These are phyloP conservation scores for Euphysa ruthae DNA, from an alignment of 30 jellyfish, hydroid and myxozoan species.

Conservation along the genomic window DNA sequence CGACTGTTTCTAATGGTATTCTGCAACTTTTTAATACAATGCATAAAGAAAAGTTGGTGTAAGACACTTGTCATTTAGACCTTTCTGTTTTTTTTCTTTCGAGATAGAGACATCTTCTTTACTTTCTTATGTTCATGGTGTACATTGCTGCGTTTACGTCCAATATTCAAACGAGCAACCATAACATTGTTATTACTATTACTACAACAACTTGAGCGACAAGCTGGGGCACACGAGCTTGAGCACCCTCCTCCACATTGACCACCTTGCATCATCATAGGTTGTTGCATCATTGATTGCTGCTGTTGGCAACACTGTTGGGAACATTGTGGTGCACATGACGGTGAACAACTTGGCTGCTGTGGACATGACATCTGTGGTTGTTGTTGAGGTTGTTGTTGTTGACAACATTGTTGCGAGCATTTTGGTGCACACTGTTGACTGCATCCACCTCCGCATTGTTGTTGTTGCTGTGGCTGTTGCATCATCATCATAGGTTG, in stretches of 20 bases:
- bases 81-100: neutral
- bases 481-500: neutral
- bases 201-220: slow-evolving; percentile 31
- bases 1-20: too few relatives aligned
- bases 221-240: slow-evolving; percentile 36
- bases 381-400: slow-evolving; percentile 49
- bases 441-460: slow-evolving; percentile 51
- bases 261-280: slow-evolving; percentile 29
- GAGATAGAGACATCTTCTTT: neutral
- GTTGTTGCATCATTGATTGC: slow-evolving; percentile 14
- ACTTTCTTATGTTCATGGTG: neutral
- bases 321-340: slow-evolving; percentile 59
- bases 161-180: slow-evolving; percentile 3
- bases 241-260: slow-evolving; percentile 29
- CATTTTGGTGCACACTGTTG: slow-evolving; percentile 75
- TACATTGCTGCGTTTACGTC: slow-evolving; percentile 29
- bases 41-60: too few relatives aligned
- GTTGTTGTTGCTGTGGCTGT: slow-evolving; percentile 33
- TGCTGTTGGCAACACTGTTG: slow-evolving; percentile 55
- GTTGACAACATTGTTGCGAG: slow-evolving; percentile 59
- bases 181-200: too few relatives aligned
- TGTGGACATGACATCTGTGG: slow-evolving; percentile 34
- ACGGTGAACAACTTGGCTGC: slow-evolving; percentile 28
- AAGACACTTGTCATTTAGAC: too few relatives aligned
- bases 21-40: too few relatives aligned